Evolutionary conservation across 2,888 invertebrate species (phyloP).

Genomic region (Latrodectus hesperus): DNA sequence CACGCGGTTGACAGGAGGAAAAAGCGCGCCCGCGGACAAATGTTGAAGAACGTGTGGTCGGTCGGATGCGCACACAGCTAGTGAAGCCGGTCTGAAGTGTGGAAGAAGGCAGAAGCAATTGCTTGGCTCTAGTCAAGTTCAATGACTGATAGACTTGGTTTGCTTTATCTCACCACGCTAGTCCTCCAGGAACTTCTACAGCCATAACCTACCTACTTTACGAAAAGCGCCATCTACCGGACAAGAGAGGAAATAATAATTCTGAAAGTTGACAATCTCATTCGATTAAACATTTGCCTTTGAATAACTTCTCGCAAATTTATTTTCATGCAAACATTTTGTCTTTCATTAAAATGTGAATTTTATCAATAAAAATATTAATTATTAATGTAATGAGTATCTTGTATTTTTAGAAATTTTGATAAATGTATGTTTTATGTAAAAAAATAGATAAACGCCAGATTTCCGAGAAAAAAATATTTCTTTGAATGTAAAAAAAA

Average conservation of each 20-base stretch:
- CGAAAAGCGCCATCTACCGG: constrained; percentile 49
- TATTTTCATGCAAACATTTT: not conserved
- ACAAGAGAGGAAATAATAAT: not conserved
- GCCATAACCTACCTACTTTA: constrained; percentile 39
- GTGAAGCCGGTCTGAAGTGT: not conserved
- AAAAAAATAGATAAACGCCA: no score
- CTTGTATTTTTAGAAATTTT: no score
- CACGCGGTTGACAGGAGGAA: constrained; percentile 14
- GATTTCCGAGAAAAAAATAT: no score
- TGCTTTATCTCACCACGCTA: constrained; percentile 38
- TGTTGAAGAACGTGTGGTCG: constrained; percentile 16
- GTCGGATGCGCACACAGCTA: constrained; percentile 27
- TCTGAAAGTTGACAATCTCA: not conserved
- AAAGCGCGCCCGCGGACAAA: not conserved
- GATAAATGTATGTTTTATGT: no score
- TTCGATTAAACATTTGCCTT: not conserved
- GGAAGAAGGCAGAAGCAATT: constrained; percentile 4
- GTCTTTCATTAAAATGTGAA: no score
- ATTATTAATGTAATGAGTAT: no score
- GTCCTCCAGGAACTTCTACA: not conserved
- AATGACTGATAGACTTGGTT: constrained; percentile 65
- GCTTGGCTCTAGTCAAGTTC: constrained; percentile 53
- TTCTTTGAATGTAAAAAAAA: no score
- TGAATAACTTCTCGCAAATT: not conserved
- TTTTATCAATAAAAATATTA: no score